Evolutionary conservation across 2,888 invertebrate species (phyloP).

Genomic region (Nycteola revayana): DNA sequence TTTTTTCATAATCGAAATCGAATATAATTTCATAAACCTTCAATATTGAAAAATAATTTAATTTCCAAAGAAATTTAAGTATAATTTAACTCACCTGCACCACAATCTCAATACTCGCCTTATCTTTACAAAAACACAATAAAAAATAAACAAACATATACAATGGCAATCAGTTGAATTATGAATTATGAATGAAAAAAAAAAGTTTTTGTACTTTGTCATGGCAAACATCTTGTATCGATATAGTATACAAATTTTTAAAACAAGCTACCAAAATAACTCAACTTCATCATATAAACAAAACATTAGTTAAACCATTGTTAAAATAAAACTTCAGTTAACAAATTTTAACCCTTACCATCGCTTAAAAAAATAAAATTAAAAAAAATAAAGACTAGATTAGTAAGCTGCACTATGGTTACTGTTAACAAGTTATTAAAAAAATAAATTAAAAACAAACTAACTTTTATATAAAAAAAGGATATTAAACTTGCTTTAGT

Average conservation of each 20-base stretch:
- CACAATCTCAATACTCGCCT: constrained; percentile 17
- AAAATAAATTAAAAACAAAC: constrained; percentile 24
- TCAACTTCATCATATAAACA: too few relatives aligned
- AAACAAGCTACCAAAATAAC: background rate
- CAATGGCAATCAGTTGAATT: constrained; percentile 5
- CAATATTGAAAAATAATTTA: too few relatives aligned
- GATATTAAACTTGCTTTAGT: constrained; percentile 14
- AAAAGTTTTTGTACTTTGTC: constrained; percentile 17
- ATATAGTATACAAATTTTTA: constrained; percentile 4
- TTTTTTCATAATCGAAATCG: too few relatives aligned
- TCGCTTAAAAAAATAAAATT: constrained; percentile 3
- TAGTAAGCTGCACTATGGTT: constrained; percentile 45
- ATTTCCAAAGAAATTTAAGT: too few relatives aligned
- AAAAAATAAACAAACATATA: constrained; percentile 10
- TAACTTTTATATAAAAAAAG: constrained; percentile 7
- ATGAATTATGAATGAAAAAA: too few relatives aligned
- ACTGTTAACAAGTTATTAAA: constrained; percentile 27
- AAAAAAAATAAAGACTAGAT: constrained; percentile 47
- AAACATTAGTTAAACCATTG: too few relatives aligned
- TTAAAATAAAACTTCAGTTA: too few relatives aligned
- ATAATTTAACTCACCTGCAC: background rate
- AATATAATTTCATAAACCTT: too few relatives aligned
- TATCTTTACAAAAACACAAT: constrained; percentile 12
- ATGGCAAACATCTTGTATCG: constrained; percentile 12
- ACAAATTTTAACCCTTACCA: too few relatives aligned